Percentiles rank a stretch among this genome's conserved stretches.
These are phyloP conservation scores for Tiliacea citrago DNA, from an alignment of 2,888 invertebrate species.

Conservation along the genomic window DNA sequence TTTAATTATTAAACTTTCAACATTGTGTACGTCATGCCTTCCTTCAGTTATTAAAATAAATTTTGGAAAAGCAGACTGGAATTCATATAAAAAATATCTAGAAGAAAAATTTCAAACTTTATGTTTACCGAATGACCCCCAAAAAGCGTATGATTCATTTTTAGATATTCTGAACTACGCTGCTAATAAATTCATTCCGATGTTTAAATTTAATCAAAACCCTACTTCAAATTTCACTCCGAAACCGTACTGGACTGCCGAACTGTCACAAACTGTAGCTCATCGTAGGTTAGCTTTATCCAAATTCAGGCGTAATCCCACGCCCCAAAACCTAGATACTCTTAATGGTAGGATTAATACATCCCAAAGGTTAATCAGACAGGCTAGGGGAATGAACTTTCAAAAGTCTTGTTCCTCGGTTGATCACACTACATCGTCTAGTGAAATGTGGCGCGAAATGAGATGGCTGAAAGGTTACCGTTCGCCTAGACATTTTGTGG, in stretches of 20 bases:
- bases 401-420: slow-evolving; percentile 2
- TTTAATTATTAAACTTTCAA: slow-evolving; percentile 7
- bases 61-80: slow-evolving; percentile 4
- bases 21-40: background rate
- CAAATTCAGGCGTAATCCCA: slow-evolving; percentile 5
- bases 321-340: background rate
- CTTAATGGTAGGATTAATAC: background rate
- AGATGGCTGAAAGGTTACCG: slow-evolving; percentile 8
- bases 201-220: slow-evolving; percentile 10
- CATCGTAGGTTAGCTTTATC: slow-evolving; percentile 7
- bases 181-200: background rate
- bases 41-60: background rate
- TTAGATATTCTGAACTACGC: background rate
- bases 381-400: background rate
- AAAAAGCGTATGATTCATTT: slow-evolving; percentile 3
- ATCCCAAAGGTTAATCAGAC: background rate
- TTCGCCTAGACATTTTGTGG: slow-evolving; percentile 2
- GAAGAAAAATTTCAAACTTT: too few species aligned
- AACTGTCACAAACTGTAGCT: slow-evolving; percentile 1
- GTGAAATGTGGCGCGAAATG: slow-evolving; percentile 16
- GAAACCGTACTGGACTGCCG: background rate
- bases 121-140: background rate
- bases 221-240: background rate
- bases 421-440: background rate
- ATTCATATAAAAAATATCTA: too few species aligned